phyloP scores from a whole-genome alignment of 2,797 vertebrate species.

The Helicolenus hilgendorfi region DNA sequence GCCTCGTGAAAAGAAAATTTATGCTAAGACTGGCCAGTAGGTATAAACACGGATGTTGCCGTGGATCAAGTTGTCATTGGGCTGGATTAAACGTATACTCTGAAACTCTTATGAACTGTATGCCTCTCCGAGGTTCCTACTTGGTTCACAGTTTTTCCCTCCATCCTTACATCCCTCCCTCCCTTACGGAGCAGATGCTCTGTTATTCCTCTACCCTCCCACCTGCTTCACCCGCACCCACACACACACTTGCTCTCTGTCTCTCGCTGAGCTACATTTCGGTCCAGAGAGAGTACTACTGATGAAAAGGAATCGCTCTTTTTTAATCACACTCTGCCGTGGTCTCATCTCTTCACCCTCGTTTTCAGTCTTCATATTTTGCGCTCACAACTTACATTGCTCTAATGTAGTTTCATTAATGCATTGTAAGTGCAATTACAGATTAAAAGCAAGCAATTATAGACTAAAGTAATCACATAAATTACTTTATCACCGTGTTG shows the following conservation, averaged over 20 bases:
- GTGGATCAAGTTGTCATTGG: slow-evolving; percentile 40
- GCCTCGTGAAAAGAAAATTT: slow-evolving; percentile 9
- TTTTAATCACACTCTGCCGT: slow-evolving; percentile 64
- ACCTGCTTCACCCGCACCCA: slow-evolving; percentile 83
- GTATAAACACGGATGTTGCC: neutral
- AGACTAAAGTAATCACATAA: neutral
- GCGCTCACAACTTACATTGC: slow-evolving; percentile 10
- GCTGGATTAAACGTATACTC: slow-evolving; percentile 53
- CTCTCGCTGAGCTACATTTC: slow-evolving; percentile 63
- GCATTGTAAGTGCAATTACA: neutral
- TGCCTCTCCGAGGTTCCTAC: slow-evolving; percentile 22
- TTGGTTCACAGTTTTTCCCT: slow-evolving; percentile 32
- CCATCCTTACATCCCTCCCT: slow-evolving; percentile 39
- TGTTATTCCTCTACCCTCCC: slow-evolving; percentile 84
- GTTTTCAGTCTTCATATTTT: slow-evolving; percentile 6
- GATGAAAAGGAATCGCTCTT: slow-evolving; percentile 68
- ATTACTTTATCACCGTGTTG: neutral
- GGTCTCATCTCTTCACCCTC: slow-evolving; percentile 50
- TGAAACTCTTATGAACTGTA: slow-evolving; percentile 36
- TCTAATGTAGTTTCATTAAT: slow-evolving; percentile 38
- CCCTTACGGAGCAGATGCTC: slow-evolving; percentile 74
- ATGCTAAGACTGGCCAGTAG: neutral
- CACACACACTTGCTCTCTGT: slow-evolving; percentile 73
- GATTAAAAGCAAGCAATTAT: neutral
- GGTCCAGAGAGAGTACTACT: slow-evolving; percentile 55